A percentile compares a stretch with the other conserved stretches of the same genome.
Conservation (phyloP, 2,888 invertebrate genomes). For the Apodemia mormo region DNA sequence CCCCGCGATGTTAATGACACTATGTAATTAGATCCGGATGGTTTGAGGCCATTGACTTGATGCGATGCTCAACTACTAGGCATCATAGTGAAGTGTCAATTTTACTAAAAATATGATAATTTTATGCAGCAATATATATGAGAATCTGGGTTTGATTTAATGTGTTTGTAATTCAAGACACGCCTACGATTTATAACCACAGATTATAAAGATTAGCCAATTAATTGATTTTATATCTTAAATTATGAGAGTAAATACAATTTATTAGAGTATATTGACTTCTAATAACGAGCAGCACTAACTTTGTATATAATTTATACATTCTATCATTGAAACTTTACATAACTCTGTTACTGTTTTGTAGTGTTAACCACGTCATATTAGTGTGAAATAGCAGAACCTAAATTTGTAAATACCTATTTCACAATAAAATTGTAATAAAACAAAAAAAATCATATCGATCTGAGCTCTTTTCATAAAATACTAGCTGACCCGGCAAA, state of each 20-base stretch:
- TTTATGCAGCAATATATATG: conserved; percentile 51
- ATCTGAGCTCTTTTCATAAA: no score
- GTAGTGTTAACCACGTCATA: no score
- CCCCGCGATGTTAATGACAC: conserved; percentile 78
- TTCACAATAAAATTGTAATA: no score
- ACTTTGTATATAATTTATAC: no score
- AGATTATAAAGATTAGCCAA: conserved; percentile 2
- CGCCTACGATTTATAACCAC: conserved; percentile 9
- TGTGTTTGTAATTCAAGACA: conserved; percentile 2
- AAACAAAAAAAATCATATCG: no score
- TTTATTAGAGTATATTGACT: no score
- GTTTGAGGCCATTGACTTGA: conserved; percentile 74
- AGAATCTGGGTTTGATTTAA: conserved; percentile 27
- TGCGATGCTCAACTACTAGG: conserved; percentile 60
- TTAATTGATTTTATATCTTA: conserved; percentile 12
- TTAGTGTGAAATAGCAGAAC: no score
- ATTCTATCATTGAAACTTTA: no score
- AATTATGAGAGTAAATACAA: conserved; percentile 2
- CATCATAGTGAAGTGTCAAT: conserved; percentile 75
- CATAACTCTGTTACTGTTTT: no score
- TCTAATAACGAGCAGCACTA: no score
- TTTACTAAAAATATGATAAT: conserved; percentile 77
- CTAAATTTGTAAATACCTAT: no score
- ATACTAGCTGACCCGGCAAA: no score
- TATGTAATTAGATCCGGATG: conserved; percentile 81